Evolutionary conservation across 1,140 invertebrate species (phyloP).

Genomic region (Glossosoma conforme): DNA sequence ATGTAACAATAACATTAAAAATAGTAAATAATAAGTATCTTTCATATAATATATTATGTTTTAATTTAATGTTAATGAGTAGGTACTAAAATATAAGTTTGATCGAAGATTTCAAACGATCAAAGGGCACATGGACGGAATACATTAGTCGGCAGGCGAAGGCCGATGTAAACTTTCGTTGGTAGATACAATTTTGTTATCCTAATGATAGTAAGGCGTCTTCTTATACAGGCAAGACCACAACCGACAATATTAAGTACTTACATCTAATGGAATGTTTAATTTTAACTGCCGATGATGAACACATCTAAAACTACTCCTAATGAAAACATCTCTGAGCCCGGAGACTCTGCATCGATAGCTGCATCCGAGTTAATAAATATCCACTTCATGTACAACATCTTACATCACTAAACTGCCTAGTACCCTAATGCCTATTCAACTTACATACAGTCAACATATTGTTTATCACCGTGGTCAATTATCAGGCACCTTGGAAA

Average conservation of each 20-base stretch:
- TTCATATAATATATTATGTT: constrained; percentile 31
- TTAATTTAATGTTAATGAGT: constrained; percentile 30
- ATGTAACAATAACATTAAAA: constrained; percentile 30
- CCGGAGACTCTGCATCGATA: constrained; percentile 7
- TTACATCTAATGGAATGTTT: constrained; percentile 51
- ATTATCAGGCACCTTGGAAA: constrained; percentile 32
- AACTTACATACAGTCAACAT: constrained; percentile 28
- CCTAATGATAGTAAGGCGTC: constrained; percentile 35
- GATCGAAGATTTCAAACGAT: constrained; percentile 13
- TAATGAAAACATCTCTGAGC: constrained; percentile 15
- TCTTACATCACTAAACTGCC: constrained; percentile 7
- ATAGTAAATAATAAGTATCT: constrained; percentile 29
- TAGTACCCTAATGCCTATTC: constrained; percentile 19
- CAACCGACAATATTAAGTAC: constrained; percentile 53
- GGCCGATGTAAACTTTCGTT: constrained; percentile 43
- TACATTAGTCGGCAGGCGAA: constrained; percentile 13
- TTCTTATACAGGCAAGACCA: constrained; percentile 53
- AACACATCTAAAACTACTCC: constrained; percentile 28
- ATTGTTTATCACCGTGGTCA: constrained; percentile 30
- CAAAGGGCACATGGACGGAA: constrained; percentile 30
- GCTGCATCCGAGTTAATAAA: constrained; percentile 21
- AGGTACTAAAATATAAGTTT: constrained; percentile 29
- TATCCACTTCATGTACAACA: constrained; percentile 16
- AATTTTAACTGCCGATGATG: constrained; percentile 21
- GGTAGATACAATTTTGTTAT: constrained; percentile 51